Evolutionary conservation across 2,113 vertebrate species (phyloP).

Genomic region (Myxocyprinus asiaticus): DNA sequence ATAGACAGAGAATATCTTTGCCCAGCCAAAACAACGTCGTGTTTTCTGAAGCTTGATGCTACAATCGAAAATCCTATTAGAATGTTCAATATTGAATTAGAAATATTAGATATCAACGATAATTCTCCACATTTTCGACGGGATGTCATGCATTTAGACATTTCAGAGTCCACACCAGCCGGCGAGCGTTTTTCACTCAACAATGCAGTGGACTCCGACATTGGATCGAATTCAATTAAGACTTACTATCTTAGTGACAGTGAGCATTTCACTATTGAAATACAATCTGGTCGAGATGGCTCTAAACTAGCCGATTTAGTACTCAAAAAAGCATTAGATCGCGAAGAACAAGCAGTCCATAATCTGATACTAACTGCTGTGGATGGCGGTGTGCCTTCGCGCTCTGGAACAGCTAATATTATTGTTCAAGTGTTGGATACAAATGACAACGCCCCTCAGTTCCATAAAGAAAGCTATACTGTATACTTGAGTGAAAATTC

Average conservation of each 20-base stretch:
- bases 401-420: slow-evolving; percentile 66
- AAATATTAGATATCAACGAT: slow-evolving; percentile 65
- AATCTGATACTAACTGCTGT: slow-evolving; percentile 69
- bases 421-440: slow-evolving; percentile 56
- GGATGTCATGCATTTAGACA: slow-evolving; percentile 59
- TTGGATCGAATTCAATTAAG: slow-evolving; percentile 54
- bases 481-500: slow-evolving; percentile 53
- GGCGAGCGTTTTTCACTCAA: slow-evolving; percentile 65
- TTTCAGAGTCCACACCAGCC: slow-evolving; percentile 55
- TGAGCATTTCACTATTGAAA: slow-evolving; percentile 56
- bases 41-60: slow-evolving; percentile 52
- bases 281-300: slow-evolving; percentile 53
- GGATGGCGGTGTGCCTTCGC: slow-evolving; percentile 69
- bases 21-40: slow-evolving; percentile 33
- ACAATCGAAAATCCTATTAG: neutral
- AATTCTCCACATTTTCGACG: slow-evolving; percentile 61
- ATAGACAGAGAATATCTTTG: slow-evolving; percentile 76
- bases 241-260: slow-evolving; percentile 57
- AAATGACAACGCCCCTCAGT: slow-evolving; percentile 61
- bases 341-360: slow-evolving; percentile 51
- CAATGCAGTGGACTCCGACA: slow-evolving; percentile 65
- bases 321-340: slow-evolving; percentile 53
- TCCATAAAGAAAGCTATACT: slow-evolving; percentile 53
- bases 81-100: slow-evolving; percentile 50
- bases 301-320: slow-evolving; percentile 51